Evolutionary conservation across 2,797 vertebrate genomes (phyloP).

Genomic region (Fistularia tabacaria): DNA sequence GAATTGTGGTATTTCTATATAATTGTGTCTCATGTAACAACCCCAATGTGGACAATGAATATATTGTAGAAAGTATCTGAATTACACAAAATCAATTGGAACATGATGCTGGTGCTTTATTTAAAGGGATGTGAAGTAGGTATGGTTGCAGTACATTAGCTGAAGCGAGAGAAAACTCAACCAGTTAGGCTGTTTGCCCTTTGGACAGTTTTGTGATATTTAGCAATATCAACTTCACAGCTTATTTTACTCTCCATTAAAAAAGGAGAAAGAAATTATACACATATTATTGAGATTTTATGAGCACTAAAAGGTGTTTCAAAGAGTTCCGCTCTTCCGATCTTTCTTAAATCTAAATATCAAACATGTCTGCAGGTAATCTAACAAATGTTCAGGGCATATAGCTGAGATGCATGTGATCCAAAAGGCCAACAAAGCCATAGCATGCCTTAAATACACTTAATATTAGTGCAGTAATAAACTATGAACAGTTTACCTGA

Average conservation of each 20-base stretch:
- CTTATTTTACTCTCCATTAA: slow-evolving; percentile 39
- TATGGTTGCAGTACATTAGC: slow-evolving; percentile 63
- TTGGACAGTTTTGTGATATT: slow-evolving; percentile 33
- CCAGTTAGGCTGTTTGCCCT: slow-evolving; percentile 38
- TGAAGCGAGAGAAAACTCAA: slow-evolving; percentile 52
- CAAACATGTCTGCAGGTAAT: slow-evolving; percentile 41
- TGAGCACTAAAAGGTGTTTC: slow-evolving; percentile 50
- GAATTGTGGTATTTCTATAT: too few relatives aligned
- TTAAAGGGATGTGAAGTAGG: slow-evolving; percentile 73
- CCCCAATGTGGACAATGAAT: too few relatives aligned
- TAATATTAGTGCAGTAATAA: slow-evolving; percentile 64
- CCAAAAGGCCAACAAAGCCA: slow-evolving; percentile 51
- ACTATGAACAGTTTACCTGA: slow-evolving; percentile 67
- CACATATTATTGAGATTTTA: slow-evolving; percentile 31
- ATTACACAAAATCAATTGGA: slow-evolving; percentile 39
- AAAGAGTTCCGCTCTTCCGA: slow-evolving; percentile 21
- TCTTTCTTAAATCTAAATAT: slow-evolving; percentile 27
- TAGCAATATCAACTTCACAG: slow-evolving; percentile 60
- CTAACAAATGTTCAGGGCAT: slow-evolving; percentile 46
- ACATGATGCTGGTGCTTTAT: slow-evolving; percentile 77
- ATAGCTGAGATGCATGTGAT: slow-evolving; percentile 58
- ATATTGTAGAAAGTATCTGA: too few relatives aligned
- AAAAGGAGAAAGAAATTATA: slow-evolving; percentile 9
- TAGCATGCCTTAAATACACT: slow-evolving; percentile 69
- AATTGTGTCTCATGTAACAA: too few relatives aligned